phyloP scores from a whole-genome alignment of 2,797 vertebrate genomes.

The Dryobates pubescens region DNA sequence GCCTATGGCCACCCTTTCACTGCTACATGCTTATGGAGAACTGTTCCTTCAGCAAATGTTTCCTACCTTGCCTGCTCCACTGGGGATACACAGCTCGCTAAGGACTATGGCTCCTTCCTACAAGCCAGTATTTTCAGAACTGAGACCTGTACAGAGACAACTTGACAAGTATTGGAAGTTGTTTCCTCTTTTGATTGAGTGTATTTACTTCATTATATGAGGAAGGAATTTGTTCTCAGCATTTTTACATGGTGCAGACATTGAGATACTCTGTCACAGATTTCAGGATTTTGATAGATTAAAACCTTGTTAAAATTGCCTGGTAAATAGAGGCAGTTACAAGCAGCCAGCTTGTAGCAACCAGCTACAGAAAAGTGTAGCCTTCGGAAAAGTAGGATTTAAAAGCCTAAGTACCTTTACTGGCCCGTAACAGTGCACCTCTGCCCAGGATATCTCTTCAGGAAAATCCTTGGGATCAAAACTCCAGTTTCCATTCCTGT shows the following conservation, averaged over 20 bases:
- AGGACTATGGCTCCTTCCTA: not conserved
- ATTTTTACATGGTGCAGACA: not conserved
- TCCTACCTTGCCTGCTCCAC: not conserved
- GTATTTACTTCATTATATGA: conserved; percentile 23
- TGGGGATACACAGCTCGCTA: not conserved
- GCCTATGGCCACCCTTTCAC: not conserved
- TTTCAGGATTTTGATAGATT: conserved; percentile 17
- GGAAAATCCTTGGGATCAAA: not conserved
- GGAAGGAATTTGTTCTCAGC: conserved; percentile 24
- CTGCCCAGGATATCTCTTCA: not conserved
- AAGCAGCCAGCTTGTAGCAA: not conserved
- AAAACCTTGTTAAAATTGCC: not conserved
- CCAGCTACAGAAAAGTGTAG: not conserved
- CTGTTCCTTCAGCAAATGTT: not conserved
- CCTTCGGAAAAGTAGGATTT: not conserved
- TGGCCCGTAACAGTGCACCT: not conserved
- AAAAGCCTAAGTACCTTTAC: not conserved
- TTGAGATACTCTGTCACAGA: conserved; percentile 11
- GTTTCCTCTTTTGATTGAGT: conserved; percentile 28
- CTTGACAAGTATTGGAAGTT: conserved; percentile 38
- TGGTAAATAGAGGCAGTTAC: not conserved
- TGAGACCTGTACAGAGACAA: not conserved
- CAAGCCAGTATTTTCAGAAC: conserved; percentile 30
- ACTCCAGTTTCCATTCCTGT: not conserved
- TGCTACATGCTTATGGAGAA: not conserved